Evolutionary conservation across 2,888 invertebrate species (phyloP), one percentile per base, ranked within the genome.

Genomic region (Habroteleia sp.): DNA sequence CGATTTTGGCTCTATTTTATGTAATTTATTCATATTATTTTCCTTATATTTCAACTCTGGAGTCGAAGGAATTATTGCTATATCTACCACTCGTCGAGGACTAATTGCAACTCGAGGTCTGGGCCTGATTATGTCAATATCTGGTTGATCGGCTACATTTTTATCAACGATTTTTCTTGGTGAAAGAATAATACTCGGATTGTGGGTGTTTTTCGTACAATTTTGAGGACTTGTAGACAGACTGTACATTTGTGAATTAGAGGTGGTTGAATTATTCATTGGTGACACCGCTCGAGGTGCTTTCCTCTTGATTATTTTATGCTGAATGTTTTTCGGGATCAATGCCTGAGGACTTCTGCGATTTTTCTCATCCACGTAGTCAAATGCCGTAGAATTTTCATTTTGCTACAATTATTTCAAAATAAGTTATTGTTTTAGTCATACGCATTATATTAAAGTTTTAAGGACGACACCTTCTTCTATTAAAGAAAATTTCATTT

Each of bases 281-380:
- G 42, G 44, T 13, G 62, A 54, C 39, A 10, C 35, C 5, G 35
- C 27, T 65, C 41, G 3, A n/a, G 35, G 29, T 10, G 41, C 37
- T 23, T 88, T 89, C 27, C 86, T 80, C 85, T 91, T 92, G 52
- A 91, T 88, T 0, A 91, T 90, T 62, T 90, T 46, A 11, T 27
- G 66, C 29, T 77, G 20, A 3, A 81, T 62, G 2, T 81, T 74
- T 4, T 76, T 54, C 2, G 77, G 42, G 20, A 35, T 3, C 11
- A n/a, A 1, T 25, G 20, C n/a, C 0, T 7, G 11, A n/a, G 58
- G 58, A 29, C 35, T 69, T 11, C 14, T 74, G n/a, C 60, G 72
- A 3, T 56, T 50, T 50, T 77, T 83, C 44, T 85, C 86, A 39
- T 85, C 76, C 7, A 81, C 79, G 37, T 82, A 83, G 29, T 79